Evolutionary conservation across 2,113 vertebrate species (phyloP).

Genomic region (Alaudala cheleensis): DNA sequence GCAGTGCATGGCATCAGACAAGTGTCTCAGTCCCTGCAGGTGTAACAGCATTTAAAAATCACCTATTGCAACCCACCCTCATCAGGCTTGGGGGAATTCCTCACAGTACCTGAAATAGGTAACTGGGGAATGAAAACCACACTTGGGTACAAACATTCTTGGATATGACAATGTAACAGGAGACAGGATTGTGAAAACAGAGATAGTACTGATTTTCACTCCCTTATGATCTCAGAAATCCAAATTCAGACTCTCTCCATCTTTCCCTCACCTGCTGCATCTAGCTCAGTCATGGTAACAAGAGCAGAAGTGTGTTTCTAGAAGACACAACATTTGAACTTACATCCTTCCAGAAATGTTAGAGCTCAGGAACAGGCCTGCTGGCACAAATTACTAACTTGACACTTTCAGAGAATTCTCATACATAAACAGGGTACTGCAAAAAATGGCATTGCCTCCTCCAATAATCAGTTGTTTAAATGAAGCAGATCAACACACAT

Average conservation of each 20-base stretch:
- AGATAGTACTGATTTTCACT: background rate
- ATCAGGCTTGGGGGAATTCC: background rate
- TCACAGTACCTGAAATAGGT: background rate
- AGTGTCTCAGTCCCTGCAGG: background rate
- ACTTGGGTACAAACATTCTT: background rate
- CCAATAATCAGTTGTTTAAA: background rate
- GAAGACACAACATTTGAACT: background rate
- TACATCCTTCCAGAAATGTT: background rate
- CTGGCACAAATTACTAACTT: background rate
- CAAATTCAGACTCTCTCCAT: background rate
- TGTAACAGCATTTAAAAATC: background rate
- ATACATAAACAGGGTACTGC: rapidly evolving
- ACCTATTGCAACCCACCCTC: background rate
- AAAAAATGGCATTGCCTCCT: background rate
- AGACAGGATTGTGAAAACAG: background rate
- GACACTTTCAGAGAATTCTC: background rate
- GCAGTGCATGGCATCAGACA: background rate
- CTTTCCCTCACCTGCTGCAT: background rate
- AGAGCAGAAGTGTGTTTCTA: background rate
- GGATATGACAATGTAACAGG: background rate
- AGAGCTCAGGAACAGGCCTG: background rate
- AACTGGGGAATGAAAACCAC: background rate
- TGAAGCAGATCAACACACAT: background rate
- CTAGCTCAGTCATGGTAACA: background rate
- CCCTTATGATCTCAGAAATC: background rate